A percentile compares a stretch with the other conserved stretches of the same genome.
phyloP scores from a whole-genome alignment of 2,888 invertebrate genomes.

The Drosophila lacicola region DNA sequence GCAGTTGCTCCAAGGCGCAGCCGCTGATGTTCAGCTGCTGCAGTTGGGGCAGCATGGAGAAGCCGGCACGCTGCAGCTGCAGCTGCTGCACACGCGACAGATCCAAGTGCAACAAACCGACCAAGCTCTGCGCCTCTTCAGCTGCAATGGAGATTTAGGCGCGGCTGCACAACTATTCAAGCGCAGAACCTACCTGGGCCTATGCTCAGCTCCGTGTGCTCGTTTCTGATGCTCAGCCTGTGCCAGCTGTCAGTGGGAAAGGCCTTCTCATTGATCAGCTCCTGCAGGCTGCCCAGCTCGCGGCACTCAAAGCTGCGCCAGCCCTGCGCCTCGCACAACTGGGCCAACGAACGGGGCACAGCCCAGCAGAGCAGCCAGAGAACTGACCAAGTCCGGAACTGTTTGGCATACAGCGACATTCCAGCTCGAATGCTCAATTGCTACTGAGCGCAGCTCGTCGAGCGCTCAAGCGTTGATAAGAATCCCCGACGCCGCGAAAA shows the following conservation, averaged over 20 bases:
- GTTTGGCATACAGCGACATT: constrained; percentile 51
- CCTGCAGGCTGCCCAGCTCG: constrained; percentile 57
- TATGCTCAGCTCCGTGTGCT: constrained; percentile 37
- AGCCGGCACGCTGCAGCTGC: constrained; percentile 64
- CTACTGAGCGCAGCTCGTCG: constrained; percentile 38
- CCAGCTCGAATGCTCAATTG: constrained; percentile 35
- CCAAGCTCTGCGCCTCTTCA: constrained; percentile 22
- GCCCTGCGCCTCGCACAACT: constrained; percentile 40
- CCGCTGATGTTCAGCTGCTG: constrained; percentile 76
- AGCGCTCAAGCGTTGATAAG: constrained; percentile 38
- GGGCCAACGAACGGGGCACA: constrained; percentile 8
- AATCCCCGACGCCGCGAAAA: constrained; percentile 25
- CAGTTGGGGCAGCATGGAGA: constrained; percentile 69
- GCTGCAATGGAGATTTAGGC: constrained; percentile 26
- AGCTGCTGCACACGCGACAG: constrained; percentile 72
- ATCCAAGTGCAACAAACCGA: constrained; percentile 64
- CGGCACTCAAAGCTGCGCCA: constrained; percentile 53
- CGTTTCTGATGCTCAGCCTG: constrained; percentile 58
- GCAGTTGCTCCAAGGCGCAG: constrained; percentile 61
- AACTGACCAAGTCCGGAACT: constrained; percentile 12
- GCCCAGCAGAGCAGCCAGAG: constrained; percentile 39
- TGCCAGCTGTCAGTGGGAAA: constrained; percentile 49
- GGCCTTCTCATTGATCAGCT: constrained; percentile 32
- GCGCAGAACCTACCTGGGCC: constrained; percentile 32
- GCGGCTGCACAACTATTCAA: not conserved